phyloP scores from a whole-genome alignment of 2,113 vertebrate species.

The Thryonomys swinderianus region DNA sequence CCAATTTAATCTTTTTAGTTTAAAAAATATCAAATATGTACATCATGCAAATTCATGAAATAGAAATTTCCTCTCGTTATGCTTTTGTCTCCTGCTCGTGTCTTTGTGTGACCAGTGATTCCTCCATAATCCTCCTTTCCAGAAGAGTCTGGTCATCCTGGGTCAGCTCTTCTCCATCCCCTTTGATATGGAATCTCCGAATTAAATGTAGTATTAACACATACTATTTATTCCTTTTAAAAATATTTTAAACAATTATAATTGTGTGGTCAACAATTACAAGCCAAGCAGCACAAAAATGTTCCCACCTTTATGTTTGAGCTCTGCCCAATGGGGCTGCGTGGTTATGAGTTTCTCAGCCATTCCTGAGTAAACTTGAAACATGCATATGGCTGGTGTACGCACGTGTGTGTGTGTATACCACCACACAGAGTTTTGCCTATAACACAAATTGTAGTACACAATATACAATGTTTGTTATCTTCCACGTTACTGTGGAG shows the following conservation, averaged over 20 bases:
- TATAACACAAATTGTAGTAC: neutral
- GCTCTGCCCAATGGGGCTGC: neutral
- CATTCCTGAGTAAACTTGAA: neutral
- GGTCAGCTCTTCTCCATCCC: neutral
- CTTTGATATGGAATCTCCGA: neutral
- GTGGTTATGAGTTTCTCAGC: neutral
- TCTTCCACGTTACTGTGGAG: neutral
- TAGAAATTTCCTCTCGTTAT: neutral
- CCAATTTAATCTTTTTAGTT: neutral
- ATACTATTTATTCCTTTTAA: neutral
- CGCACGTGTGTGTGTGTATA: neutral
- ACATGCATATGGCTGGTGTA: neutral
- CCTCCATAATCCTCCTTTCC: neutral
- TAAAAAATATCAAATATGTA: neutral
- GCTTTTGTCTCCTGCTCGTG: neutral
- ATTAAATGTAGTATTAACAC: neutral
- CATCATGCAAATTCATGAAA: neutral
- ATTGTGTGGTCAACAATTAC: neutral
- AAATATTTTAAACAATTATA: neutral
- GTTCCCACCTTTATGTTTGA: neutral
- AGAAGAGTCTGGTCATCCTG: neutral
- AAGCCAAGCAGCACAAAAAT: slow-evolving; percentile 1
- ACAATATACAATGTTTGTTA: neutral
- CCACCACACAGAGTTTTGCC: neutral
- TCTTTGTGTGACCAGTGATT: neutral